A percentile compares a stretch with the other conserved stretches of the same genome.
Evolutionary conservation across 2,113 vertebrate species (phyloP).

Genomic region (Nettapus auritus): DNA sequence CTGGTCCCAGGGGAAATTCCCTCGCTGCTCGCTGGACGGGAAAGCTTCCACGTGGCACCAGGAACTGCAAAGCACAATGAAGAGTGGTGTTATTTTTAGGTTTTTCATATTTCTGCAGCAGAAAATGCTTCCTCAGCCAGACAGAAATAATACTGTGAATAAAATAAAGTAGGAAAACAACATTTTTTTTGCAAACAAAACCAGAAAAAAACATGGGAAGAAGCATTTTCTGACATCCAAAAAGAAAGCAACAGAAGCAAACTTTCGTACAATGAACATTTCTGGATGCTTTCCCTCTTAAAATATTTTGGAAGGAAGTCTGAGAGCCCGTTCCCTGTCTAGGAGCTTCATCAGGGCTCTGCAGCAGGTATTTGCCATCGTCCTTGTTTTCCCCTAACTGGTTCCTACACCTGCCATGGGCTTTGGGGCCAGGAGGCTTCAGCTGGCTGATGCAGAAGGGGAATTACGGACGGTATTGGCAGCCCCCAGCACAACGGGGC

Average conservation of each 20-base stretch:
- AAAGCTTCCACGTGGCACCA: neutral
- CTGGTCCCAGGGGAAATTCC: neutral
- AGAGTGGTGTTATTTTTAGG: neutral
- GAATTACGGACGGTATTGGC: neutral
- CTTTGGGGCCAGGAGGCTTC: neutral
- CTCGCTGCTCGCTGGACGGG: neutral
- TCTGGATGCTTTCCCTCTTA: neutral
- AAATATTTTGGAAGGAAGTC: neutral
- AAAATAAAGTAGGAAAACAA: neutral
- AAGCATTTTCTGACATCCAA: neutral
- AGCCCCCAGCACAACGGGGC: neutral
- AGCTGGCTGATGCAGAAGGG: fast-evolving
- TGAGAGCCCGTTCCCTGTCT: fast-evolving
- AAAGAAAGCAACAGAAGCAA: neutral
- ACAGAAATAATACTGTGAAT: neutral
- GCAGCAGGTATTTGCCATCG: fast-evolving
- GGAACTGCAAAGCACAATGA: neutral
- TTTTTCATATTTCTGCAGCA: neutral
- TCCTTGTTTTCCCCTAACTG: neutral
- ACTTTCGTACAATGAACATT: neutral
- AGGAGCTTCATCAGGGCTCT: neutral
- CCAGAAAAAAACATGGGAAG: neutral
- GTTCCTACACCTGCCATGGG: neutral
- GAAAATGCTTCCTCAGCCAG: neutral
- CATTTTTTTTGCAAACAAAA: neutral